Evolutionary conservation across 2,113 vertebrate species (phyloP).

Genomic region (Pterophyllum scalare): DNA sequence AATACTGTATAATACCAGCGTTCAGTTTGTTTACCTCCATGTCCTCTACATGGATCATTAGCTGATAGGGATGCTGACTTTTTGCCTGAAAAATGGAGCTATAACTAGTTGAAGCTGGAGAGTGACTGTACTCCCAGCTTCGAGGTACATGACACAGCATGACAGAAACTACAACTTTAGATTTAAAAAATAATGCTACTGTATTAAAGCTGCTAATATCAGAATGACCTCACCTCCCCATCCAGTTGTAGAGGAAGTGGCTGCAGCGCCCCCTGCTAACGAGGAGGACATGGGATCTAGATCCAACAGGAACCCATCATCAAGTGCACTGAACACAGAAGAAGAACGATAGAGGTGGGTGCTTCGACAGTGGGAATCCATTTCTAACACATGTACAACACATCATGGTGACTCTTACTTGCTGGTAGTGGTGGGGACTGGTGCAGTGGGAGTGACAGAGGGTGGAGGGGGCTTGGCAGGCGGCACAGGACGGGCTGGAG

Average conservation of each 20-base stretch:
- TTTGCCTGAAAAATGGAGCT: not conserved
- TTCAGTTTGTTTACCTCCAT: not conserved
- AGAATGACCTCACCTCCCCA: conserved; percentile 73
- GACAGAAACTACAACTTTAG: not conserved
- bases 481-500: conserved; percentile 71
- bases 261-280: conserved; percentile 55
- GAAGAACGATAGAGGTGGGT: not conserved
- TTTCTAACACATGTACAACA: not conserved
- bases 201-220: not conserved
- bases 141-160: too few relatives aligned
- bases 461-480: conserved; percentile 71
- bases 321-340: conserved; percentile 63
- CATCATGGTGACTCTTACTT: conserved; percentile 58
- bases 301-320: conserved; percentile 77
- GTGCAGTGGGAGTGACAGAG: conserved; percentile 57
- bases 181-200: not conserved
- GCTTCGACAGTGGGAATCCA: not conserved
- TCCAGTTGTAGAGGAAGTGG: conserved; percentile 59
- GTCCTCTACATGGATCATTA: not conserved
- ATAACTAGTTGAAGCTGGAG: too few relatives aligned
- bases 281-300: conserved; percentile 77
- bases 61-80: not conserved
- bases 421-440: conserved; percentile 39
- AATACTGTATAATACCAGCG: not conserved
- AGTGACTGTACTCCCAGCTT: too few relatives aligned